A percentile compares a stretch with the other conserved stretches of the same genome.
Evolutionary conservation across 2,113 vertebrate genomes (phyloP).

Genomic region (Mus spicilegus): DNA sequence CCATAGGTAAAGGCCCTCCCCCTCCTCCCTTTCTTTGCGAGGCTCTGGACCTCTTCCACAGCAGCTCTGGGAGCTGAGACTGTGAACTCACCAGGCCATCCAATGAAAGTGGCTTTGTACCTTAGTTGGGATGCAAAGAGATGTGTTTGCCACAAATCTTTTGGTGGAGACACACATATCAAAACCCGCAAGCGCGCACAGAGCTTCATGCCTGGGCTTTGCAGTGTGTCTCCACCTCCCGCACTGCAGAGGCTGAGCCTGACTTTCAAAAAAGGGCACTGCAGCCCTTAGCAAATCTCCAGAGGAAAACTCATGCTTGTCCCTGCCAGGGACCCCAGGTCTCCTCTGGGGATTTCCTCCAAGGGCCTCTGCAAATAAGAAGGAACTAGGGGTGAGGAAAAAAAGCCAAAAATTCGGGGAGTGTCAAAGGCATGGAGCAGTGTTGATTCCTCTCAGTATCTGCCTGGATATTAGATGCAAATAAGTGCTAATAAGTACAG

Average conservation of each 20-base stretch:
- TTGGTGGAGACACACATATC: slow-evolving; percentile 50
- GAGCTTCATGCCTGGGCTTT: slow-evolving; percentile 34
- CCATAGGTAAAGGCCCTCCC: neutral
- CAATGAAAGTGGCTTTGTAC: neutral
- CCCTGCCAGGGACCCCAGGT: neutral
- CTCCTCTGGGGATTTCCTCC: neutral
- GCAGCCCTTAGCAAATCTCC: slow-evolving; percentile 60
- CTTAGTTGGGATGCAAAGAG: slow-evolving; percentile 67
- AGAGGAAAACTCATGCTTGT: neutral
- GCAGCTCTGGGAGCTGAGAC: neutral
- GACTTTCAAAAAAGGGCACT: slow-evolving; percentile 80
- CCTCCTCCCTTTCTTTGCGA: neutral
- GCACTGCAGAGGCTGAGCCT: slow-evolving; percentile 66
- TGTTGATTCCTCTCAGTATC: slow-evolving; percentile 51
- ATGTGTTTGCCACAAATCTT: slow-evolving; percentile 69
- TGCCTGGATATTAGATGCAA: slow-evolving; percentile 76
- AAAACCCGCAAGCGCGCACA: neutral
- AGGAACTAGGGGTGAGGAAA: neutral
- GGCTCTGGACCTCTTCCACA: neutral
- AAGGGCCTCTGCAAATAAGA: neutral
- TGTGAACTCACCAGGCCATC: neutral
- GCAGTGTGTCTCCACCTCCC: slow-evolving; percentile 56
- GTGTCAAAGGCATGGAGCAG: slow-evolving; percentile 45
- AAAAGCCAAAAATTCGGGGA: neutral
- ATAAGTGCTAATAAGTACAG: slow-evolving; percentile 77